Percentiles rank a stretch among this genome's conserved stretches.
Conservation (phyloP, 2,113 vertebrate species). For the Xenopus borealis region DNA sequence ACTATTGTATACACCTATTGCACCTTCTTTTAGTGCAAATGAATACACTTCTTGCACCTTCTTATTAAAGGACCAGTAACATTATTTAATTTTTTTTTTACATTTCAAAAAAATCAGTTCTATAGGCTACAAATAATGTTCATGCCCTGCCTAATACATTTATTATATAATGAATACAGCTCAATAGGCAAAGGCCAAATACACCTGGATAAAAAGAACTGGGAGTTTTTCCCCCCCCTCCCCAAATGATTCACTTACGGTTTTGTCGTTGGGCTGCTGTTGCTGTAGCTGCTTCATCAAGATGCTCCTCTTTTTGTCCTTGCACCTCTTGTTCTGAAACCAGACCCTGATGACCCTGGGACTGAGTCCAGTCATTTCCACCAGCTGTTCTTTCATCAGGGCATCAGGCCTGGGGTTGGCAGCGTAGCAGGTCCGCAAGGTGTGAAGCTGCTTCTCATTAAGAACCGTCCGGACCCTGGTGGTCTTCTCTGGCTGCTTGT, state of each 20-base stretch:
- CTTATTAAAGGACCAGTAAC: too few species aligned
- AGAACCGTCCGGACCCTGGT: constrained; percentile 95
- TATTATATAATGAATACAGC: too few species aligned
- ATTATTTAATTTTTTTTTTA: too few species aligned
- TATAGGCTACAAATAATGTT: too few species aligned
- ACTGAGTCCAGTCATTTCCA: constrained; percentile 98
- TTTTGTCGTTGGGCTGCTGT: constrained; percentile 96
- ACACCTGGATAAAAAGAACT: too few species aligned
- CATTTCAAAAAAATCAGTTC: too few species aligned
- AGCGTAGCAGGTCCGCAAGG: constrained; percentile 95
- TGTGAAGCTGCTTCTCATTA: constrained; percentile 98
- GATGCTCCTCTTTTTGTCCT: constrained; percentile 94
- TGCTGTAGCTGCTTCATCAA: constrained; percentile 98
- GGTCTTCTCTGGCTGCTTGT: constrained; percentile 97
- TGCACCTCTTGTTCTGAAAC: constrained; percentile 99
- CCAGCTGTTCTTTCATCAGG: constrained; percentile 98
- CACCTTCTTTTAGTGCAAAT: too few species aligned
- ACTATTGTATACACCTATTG: too few species aligned
- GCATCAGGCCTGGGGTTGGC: constrained; percentile 96
- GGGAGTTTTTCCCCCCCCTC: too few species aligned
- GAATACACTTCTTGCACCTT: too few species aligned
- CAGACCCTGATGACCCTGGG: constrained; percentile 95
- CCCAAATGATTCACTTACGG: constrained; percentile 70
- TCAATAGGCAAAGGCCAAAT: too few species aligned
- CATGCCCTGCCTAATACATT: too few species aligned